phyloP scores from a whole-genome alignment of 64 coral and sea anemone species.

The Exaiptasia diaphana region DNA sequence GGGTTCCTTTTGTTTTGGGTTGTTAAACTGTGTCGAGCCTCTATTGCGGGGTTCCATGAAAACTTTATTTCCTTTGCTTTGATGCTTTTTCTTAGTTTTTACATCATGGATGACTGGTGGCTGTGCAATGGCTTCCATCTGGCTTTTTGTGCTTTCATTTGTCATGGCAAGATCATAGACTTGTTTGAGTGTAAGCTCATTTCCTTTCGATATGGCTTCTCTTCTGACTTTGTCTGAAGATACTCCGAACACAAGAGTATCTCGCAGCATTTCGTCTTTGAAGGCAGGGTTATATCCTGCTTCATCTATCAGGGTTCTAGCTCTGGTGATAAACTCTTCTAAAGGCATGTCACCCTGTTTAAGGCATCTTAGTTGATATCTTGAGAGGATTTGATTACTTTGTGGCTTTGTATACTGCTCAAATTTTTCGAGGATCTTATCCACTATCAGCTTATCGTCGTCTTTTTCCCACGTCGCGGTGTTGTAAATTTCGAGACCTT shows the following conservation, averaged over 20 bases:
- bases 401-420: slow-evolving; percentile 55
- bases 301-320: slow-evolving; percentile 15
- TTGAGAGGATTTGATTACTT: slow-evolving; percentile 40
- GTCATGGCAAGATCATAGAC: slow-evolving; percentile 43
- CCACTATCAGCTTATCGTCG: not conserved
- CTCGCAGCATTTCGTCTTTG: slow-evolving; percentile 48
- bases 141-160: slow-evolving; percentile 38
- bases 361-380: slow-evolving; percentile 34
- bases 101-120: not conserved
- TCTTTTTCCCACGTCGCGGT: slow-evolving; percentile 28
- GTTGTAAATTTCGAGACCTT: slow-evolving; percentile 69
- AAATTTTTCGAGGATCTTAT: not conserved
- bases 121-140: slow-evolving; percentile 21
- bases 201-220: slow-evolving; percentile 46
- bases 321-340: slow-evolving; percentile 41
- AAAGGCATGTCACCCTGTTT: slow-evolving; percentile 9
- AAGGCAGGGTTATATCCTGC: not conserved
- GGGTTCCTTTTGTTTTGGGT: too few species aligned
- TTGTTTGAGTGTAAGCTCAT: slow-evolving; percentile 42
- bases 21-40: not conserved
- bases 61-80: too few species aligned
- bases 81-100: not conserved
- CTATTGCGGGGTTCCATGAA: not conserved
- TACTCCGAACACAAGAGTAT: slow-evolving; percentile 32
- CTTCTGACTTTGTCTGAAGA: slow-evolving; percentile 49